Percentiles rank a stretch among this genome's conserved stretches.
These are phyloP conservation scores for Metaphire vulgaris DNA, from an alignment of 1,140 invertebrate species.

Conservation along the genomic window DNA sequence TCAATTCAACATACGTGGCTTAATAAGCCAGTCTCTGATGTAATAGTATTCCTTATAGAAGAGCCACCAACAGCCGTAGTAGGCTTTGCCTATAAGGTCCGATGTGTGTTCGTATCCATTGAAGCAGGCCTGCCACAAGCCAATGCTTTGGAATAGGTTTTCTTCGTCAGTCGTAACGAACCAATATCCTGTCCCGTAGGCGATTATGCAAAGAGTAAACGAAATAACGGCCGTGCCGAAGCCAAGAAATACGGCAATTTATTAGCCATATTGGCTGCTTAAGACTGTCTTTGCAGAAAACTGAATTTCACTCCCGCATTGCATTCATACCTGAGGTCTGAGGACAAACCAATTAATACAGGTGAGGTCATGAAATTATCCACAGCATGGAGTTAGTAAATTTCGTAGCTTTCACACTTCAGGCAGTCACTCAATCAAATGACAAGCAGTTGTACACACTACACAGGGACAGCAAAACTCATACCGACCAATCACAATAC, in stretches of 20 bases:
- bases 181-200: constrained; percentile 31
- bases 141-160: constrained; percentile 84
- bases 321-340: constrained; percentile 2
- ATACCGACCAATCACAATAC: no score
- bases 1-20: constrained; percentile 61
- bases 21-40: constrained; percentile 76
- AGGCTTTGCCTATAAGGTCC: constrained; percentile 83
- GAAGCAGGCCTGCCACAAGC: constrained; percentile 95
- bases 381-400: no score
- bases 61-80: constrained; percentile 87
- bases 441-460: no score
- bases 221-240: constrained; percentile 9
- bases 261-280: constrained; percentile 16
- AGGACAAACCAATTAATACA: background rate
- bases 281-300: background rate
- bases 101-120: constrained; percentile 81
- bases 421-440: no score
- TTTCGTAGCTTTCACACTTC: no score
- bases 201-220: constrained; percentile 24
- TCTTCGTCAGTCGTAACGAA: constrained; percentile 40
- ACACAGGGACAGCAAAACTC: no score
- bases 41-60: constrained; percentile 84
- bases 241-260: constrained; percentile 18
- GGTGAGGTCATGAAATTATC: no score
- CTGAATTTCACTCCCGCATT: background rate